Percentiles rank a stretch among this genome's conserved stretches.
Evolutionary conservation across 2,888 invertebrate species (phyloP).

Genomic region (Leucania comma): DNA sequence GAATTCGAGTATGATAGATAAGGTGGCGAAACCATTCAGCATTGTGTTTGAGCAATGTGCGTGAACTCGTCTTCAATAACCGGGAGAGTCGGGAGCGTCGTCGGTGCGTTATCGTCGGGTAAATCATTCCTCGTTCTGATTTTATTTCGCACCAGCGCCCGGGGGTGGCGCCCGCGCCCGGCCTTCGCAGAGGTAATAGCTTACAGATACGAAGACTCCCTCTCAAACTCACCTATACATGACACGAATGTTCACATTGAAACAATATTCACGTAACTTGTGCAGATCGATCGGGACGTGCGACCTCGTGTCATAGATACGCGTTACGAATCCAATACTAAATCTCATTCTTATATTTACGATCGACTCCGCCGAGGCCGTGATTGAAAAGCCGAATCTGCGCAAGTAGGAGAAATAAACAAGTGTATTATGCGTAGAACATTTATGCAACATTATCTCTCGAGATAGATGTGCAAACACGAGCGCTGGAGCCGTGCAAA

Average conservation of each 20-base stretch:
- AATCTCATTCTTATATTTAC: constrained; percentile 73
- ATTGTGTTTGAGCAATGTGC: constrained; percentile 80
- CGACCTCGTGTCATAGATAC: constrained; percentile 78
- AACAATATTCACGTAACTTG: constrained; percentile 85
- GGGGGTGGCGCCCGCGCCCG: constrained; percentile 75
- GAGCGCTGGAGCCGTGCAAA: constrained; percentile 80
- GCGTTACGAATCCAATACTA: constrained; percentile 73
- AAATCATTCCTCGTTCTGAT: constrained; percentile 87
- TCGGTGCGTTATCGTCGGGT: constrained; percentile 79
- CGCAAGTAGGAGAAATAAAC: constrained; percentile 77
- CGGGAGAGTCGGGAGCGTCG: constrained; percentile 70
- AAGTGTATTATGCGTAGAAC: constrained; percentile 75
- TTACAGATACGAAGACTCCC: constrained; percentile 80
- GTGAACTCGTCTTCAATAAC: constrained; percentile 79
- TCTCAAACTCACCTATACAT: constrained; percentile 78
- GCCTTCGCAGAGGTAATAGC: constrained; percentile 79
- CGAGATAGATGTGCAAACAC: constrained; percentile 85
- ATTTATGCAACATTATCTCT: constrained; percentile 87
- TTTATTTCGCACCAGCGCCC: constrained; percentile 82
- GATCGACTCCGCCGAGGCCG: constrained; percentile 67
- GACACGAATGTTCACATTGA: constrained; percentile 82
- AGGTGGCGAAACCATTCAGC: constrained; percentile 69
- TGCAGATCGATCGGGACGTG: constrained; percentile 78
- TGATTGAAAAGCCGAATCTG: constrained; percentile 80
- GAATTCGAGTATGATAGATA: constrained; percentile 71